phyloP scores from a whole-genome alignment of 2,797 vertebrate species.

The Pristis pectinata region DNA sequence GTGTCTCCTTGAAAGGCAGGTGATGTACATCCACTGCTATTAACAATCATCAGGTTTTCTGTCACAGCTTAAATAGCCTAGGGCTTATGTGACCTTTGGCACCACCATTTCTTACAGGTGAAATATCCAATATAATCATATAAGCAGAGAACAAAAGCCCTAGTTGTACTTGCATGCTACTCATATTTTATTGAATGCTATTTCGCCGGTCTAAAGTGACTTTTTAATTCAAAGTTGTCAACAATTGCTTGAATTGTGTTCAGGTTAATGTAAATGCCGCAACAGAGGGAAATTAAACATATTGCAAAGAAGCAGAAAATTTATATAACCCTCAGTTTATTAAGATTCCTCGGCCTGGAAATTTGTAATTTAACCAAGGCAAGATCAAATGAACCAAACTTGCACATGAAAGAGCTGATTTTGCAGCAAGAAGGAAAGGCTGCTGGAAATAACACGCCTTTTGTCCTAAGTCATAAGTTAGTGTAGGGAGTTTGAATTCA shows the following conservation, averaged over 20 bases:
- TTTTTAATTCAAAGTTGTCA: neutral
- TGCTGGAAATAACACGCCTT: neutral
- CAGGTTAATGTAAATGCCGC: neutral
- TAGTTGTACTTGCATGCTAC: neutral
- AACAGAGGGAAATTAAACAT: neutral
- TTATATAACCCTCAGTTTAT: neutral
- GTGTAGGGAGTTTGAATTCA: neutral
- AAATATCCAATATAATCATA: slow-evolving; percentile 11
- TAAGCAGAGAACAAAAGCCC: neutral
- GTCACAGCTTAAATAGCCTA: neutral
- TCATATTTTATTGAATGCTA: neutral
- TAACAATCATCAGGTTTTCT: neutral
- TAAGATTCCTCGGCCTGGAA: neutral
- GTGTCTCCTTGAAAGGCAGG: neutral
- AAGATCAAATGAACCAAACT: neutral
- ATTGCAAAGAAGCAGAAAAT: neutral
- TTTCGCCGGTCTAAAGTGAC: neutral
- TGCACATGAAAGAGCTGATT: neutral
- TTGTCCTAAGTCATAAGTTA: neutral
- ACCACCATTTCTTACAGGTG: neutral
- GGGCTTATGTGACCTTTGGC: neutral
- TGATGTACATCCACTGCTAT: neutral
- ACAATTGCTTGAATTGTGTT: neutral
- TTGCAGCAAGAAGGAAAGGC: neutral
- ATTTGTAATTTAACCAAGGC: neutral